A percentile compares a stretch with the other conserved stretches of the same genome.
Conservation (phyloP, 1,140 invertebrate genomes). For the Chlorops oryzae region DNA sequence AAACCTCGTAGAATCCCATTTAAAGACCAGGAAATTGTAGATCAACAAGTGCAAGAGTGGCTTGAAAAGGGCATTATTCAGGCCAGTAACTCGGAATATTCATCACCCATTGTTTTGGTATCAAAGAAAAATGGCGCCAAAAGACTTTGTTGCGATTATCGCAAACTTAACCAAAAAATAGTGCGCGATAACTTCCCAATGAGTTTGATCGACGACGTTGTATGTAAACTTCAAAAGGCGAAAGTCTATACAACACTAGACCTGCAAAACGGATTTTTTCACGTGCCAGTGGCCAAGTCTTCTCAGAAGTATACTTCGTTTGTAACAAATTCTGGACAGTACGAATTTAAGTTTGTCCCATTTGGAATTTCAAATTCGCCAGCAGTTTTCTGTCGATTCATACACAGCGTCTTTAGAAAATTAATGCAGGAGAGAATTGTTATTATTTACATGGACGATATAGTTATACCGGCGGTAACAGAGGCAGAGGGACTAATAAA, state of each 20-base stretch:
- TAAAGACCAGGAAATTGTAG: constrained; percentile 26
- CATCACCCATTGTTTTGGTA: constrained; percentile 28
- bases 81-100: constrained; percentile 19
- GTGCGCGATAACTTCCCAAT: too few relatives aligned
- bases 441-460: constrained; percentile 13
- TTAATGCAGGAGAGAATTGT: neutral
- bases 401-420: constrained; percentile 1
- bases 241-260: constrained; percentile 49
- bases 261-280: constrained; percentile 46
- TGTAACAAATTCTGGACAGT: constrained; percentile 44
- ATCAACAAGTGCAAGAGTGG: constrained; percentile 34
- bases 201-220: too few relatives aligned
- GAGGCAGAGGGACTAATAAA: constrained; percentile 5
- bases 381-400: constrained; percentile 30
- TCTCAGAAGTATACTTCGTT: constrained; percentile 41
- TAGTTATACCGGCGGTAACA: constrained; percentile 8
- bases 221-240: too few relatives aligned
- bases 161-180: too few relatives aligned
- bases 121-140: constrained; percentile 28
- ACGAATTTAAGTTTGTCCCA: constrained; percentile 47
- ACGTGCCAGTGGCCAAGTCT: constrained; percentile 34
- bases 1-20: constrained; percentile 29
- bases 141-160: too few relatives aligned
- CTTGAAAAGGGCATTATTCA: constrained; percentile 28
- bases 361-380: constrained; percentile 49